Evolutionary conservation across 2,113 vertebrate species (phyloP), one percentile per base, ranked within the genome.

Genomic region (Psittacara wagleri): DNA sequence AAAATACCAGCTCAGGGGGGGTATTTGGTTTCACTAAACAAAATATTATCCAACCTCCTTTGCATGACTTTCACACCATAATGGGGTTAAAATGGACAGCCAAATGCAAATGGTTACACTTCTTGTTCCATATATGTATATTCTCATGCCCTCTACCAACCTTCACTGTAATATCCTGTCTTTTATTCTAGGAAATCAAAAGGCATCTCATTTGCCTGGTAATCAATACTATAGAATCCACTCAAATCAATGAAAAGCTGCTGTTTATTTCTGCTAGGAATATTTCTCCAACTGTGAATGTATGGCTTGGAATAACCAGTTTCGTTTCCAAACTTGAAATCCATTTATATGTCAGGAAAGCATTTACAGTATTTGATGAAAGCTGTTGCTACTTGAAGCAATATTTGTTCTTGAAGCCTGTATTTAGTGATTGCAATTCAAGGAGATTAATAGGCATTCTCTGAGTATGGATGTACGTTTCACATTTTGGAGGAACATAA

Each of bases 21-120:
- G 63, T 81, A 86, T 95, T 88, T 84, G 70, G 9, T 96, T 96
- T 96, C 90, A 64, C 83, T 89, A 95, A 95, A 88, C 94, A 93
- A 92, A 95, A 95, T 93, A 91, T 81, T 96, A 72, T 82, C 91
- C 67, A 51, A 22, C 61, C 61, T 92, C 57, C 41, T 90, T 86
- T 91, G 76, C 77, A 25, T 79, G 93, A 39, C 81, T 86, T 88
- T 86, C 51, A 33, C 79, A 72, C 67, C 46, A 1, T 61, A n/a
- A 13, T 13, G 69, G 80, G 18, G n/a, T 79, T 95, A 44, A 80
- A 94, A 89, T 13, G 91, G 79, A 20, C 48, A 41, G 74, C 64
- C 64, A 77, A 86, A 92, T 92, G 88, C 79, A 88, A 94, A 81
- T 83, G 76, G 80, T 67, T 88, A 37, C 76, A 20, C 73, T 88